Base-by-base conservation (phyloP, 2,113 vertebrate genomes). In the Neofelis nebulosa region DNA sequence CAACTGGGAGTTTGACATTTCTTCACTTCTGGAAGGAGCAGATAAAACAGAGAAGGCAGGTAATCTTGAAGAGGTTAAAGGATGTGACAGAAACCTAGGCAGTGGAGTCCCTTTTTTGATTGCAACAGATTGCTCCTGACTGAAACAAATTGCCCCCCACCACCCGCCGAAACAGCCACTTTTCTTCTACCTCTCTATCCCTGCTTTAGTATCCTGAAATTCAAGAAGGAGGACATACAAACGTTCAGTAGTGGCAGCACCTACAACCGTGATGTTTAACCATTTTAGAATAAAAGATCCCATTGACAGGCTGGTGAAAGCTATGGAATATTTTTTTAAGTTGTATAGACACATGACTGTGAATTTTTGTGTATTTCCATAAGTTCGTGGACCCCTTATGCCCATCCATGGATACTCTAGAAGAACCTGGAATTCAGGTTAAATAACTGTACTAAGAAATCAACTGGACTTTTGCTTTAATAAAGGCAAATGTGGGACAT, bases 191-290 rank as follows among this genome's bases (percentile, higher is more conserved):
- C 7, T 89, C 13, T 55, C n/a, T 65, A 13, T 82, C 19, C 14
- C 36, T 29, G 14, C 4, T 94, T 88, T 48, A 94, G 50, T 97
- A 31, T 93, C 15, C 50, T 92, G n/a, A 81, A 92, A 84, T 91
- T 79, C 14, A 78, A 96, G 7, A 91, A 16, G 63, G 16, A 73
- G 81, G 84, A 83, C 2, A 29, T 36, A 71, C 8, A 95, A 55
- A 86, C 69, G 3, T 94, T 82, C 19, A 61, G 11, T 50, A 89
- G 27, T 79, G 52, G 16, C 18, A 52, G 15, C 55, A 83, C 73
- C 3, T 16, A 33, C 78, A 71, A 69, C 29, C 55, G 55, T 74
- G 48, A 52, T 29, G 74, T 73, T 94, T 87, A 90, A 73, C 10
- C 5, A 69, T 94, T 93, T 93, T 48, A 41, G 38, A 84, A 5